Evolutionary conservation across 2,888 invertebrate genomes (phyloP).

Genomic region (Autographa pulchrina): DNA sequence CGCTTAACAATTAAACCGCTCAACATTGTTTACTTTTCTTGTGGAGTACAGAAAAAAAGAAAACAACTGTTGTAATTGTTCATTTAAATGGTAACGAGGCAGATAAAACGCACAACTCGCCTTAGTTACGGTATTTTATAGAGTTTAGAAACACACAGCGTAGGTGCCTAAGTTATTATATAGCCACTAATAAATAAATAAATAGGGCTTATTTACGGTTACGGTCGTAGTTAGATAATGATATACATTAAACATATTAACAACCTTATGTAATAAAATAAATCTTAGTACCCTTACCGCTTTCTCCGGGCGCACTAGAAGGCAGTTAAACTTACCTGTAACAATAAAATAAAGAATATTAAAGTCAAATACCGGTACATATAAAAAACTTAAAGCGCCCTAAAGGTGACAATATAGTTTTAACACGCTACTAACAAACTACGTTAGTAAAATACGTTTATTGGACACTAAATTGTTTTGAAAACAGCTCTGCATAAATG

Average conservation of each 20-base stretch:
- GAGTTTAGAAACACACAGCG: conserved; percentile 11
- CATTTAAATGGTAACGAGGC: conserved; percentile 51
- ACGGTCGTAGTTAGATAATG: not conserved
- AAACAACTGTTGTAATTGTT: conserved; percentile 48
- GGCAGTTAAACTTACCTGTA: conserved; percentile 68
- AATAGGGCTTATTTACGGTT: not conserved
- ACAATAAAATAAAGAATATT: conserved; percentile 69
- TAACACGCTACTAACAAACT: conserved; percentile 58
- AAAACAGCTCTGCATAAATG: conserved; percentile 56
- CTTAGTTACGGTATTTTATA: conserved; percentile 11
- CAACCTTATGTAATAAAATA: conserved; percentile 30
- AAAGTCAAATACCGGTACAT: conserved; percentile 61
- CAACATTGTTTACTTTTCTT: conserved; percentile 83
- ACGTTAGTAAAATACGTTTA: conserved; percentile 69
- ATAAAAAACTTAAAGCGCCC: conserved; percentile 63
- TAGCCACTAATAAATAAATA: not conserved
- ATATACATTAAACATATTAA: conserved; percentile 14
- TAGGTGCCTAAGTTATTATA: not conserved
- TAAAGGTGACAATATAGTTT: conserved; percentile 65
- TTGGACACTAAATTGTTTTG: conserved; percentile 68
- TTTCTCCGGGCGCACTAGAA: conserved; percentile 34
- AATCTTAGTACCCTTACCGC: conserved; percentile 58
- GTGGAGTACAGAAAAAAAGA: conserved; percentile 59
- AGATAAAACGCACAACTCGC: conserved; percentile 31
- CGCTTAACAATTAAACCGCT: conserved; percentile 83